Evolutionary conservation across 1,140 invertebrate genomes (phyloP).

Genomic region (Pseudomyrmex concolor): DNA sequence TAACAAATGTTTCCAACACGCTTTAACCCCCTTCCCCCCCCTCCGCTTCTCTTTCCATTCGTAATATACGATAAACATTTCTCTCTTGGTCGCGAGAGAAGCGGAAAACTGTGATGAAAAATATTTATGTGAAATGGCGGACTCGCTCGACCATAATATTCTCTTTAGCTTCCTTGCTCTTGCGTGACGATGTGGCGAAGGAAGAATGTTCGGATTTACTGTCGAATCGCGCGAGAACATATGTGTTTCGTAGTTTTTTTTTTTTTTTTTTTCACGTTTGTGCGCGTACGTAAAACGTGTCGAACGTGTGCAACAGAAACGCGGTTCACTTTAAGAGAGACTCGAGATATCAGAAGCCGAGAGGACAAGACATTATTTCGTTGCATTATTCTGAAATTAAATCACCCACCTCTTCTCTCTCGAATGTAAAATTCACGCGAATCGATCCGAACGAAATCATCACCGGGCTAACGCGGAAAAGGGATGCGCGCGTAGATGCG

Average conservation of each 20-base stretch:
- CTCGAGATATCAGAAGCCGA: too few relatives aligned
- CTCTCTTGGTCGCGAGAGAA: constrained; percentile 62
- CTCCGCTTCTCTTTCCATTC: constrained; percentile 38
- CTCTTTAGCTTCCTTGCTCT: constrained; percentile 16
- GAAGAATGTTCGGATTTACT: constrained; percentile 11
- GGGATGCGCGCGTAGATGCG: constrained; percentile 40
- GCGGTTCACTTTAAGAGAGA: too few relatives aligned
- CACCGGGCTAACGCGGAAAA: neutral
- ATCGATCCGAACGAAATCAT: constrained; percentile 33
- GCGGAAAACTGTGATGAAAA: constrained; percentile 62
- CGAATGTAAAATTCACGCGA: constrained; percentile 14
- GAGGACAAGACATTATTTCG: neutral
- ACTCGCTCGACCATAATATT: constrained; percentile 40
- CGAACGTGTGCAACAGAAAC: too few relatives aligned
- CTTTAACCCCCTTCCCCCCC: constrained; percentile 54
- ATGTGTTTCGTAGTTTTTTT: too few relatives aligned
- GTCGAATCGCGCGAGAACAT: too few relatives aligned
- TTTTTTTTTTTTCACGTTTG: too few relatives aligned
- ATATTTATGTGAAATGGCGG: constrained; percentile 66
- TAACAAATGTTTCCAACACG: constrained; percentile 77
- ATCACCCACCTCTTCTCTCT: neutral
- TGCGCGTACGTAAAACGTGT: too few relatives aligned
- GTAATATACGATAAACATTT: constrained; percentile 81
- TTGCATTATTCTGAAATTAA: neutral
- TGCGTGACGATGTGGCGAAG: constrained; percentile 51